Base-by-base conservation (phyloP, 2,797 vertebrate genomes). In the Myoxocephalus aenaeus region DNA sequence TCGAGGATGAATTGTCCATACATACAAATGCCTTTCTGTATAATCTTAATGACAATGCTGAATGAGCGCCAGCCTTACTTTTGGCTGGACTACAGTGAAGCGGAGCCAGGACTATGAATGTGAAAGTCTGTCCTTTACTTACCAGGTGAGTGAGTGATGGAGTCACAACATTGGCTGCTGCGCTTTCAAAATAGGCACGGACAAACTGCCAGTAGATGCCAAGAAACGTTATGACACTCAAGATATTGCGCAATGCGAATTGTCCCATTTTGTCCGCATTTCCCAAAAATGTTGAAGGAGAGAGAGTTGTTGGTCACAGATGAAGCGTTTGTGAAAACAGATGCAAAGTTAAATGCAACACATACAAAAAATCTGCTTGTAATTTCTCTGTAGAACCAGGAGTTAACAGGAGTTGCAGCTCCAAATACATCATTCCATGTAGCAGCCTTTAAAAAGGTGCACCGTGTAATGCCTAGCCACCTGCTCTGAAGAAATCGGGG, bases 1-100 rank as follows among this genome's bases (percentile, higher is more conserved):
- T 66, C 63, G 34, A 20, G 22, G 63, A 64, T 63, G 63, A 66
- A 79, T 20, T 46, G 44, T 40, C 20, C 27, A 7, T 58, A 38
- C 15, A 53, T 11, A 42, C 40, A 42, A 42, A 15, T 36, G 72
- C 42, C 25, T 77, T 38, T 70, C 42, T 68, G 10, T 62, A 50
- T 40, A 32, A 59, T 75, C n/a, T 18, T 20, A 58, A 75, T 73
- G 34, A 65, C 46, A 72, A 67, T 14, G 51, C 22, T 46, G 65
- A 66, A 61, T 40, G 22, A 50, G 59, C 3, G 53, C 40, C 34
- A 53, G 11, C 38, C 38, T 20, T 15, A 15, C 68, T 50, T 36
- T 65, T 44, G 44, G 12, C 14, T 66, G 20, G 46, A 53, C n/a
- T 8, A 3, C 46, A 67, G 34, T 34, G 25, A 53, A 67, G 32